Conservation (phyloP, 2,888 invertebrate genomes). For the Myathropa florea region DNA sequence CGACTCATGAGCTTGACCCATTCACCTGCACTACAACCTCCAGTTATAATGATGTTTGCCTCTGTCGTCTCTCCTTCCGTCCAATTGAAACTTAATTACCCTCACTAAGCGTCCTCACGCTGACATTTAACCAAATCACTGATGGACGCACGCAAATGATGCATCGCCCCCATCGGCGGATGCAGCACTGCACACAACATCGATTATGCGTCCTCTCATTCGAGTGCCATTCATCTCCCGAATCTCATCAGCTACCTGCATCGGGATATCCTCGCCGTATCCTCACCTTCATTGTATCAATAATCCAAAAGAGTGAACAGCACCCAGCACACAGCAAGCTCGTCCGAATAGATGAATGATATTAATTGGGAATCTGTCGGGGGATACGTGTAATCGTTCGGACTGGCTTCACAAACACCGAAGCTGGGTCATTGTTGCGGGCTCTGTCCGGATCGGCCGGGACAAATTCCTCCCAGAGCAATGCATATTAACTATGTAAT, state of each 20-base stretch:
- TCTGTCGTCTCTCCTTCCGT: not conserved
- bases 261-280: not conserved
- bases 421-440: conserved; percentile 1
- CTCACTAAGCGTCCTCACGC: not conserved
- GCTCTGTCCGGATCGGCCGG: not conserved
- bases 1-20: too few relatives aligned
- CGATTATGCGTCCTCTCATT: conserved; percentile 1
- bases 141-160: not conserved
- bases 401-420: not conserved
- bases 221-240: not conserved
- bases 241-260: not conserved
- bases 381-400: not conserved
- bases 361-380: conserved; percentile 21
- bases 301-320: not conserved
- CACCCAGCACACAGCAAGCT: not conserved
- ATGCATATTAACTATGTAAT: conserved; percentile 4
- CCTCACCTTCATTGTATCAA: not conserved
- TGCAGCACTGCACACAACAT: not conserved
- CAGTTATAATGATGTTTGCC: not conserved
- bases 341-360: conserved; percentile 2
- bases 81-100: conserved; percentile 9
- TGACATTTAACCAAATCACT: not conserved
- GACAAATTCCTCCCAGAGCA: not conserved
- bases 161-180: not conserved
- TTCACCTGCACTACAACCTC: not conserved